These are phyloP conservation scores for Drosophila bunnanda DNA, from an alignment of 2,888 invertebrate genomes.

Conservation along the genomic window DNA sequence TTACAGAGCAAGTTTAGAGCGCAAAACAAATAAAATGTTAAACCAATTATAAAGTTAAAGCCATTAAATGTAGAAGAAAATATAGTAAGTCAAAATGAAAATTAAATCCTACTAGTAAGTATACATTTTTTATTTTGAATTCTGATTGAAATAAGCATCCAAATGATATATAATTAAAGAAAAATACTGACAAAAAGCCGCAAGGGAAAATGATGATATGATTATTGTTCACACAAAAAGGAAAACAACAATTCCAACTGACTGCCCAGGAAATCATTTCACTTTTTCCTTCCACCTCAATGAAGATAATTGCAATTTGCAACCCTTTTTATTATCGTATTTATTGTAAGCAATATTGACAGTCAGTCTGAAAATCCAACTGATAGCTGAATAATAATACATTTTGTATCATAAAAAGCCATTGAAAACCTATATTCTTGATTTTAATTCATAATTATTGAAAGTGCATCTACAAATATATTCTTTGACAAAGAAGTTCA, in stretches of 20 bases:
- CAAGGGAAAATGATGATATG: slow-evolving; percentile 3
- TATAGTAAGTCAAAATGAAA: background rate
- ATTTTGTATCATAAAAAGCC: background rate
- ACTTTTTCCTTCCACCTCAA: slow-evolving; percentile 6
- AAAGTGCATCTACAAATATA: background rate
- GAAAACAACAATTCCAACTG: slow-evolving; percentile 12
- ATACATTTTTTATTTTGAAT: background rate
- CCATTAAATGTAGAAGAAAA: background rate
- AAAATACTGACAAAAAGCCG: background rate
- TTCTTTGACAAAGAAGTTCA: no score
- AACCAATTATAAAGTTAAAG: background rate
- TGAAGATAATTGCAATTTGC: slow-evolving; percentile 5
- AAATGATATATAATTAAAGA: slow-evolving; percentile 8
- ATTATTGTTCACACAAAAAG: slow-evolving; percentile 11
- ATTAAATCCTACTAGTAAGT: background rate
- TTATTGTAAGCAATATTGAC: background rate
- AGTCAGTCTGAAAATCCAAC: background rate
- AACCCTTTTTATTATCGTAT: background rate
- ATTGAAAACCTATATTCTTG: background rate
- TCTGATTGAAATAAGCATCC: background rate
- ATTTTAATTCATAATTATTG: slow-evolving; percentile 1
- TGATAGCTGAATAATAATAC: background rate
- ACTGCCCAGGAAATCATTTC: slow-evolving; percentile 2
- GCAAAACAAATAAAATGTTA: no score
- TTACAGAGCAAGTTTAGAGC: background rate